Base-by-base conservation (phyloP, 1,140 invertebrate genomes). In the Aphaenogaster ashmeadi region DNA sequence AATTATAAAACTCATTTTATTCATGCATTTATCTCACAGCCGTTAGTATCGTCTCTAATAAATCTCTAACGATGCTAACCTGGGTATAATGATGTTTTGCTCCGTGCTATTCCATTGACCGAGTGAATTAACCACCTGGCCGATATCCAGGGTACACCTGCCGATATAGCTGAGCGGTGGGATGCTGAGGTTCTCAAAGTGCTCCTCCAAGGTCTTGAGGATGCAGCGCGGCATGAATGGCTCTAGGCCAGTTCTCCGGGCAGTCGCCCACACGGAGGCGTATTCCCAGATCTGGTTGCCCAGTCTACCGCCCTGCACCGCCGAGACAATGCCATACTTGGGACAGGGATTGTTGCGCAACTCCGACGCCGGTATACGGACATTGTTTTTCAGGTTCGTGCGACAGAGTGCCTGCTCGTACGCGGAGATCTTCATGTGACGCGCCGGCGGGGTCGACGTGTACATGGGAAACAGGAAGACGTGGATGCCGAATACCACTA, bases 211-310 rank as follows among this genome's bases (percentile, higher is more conserved):
- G 41, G 95, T 96, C 47, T 95, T 94, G 27, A 96, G 93, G 86
- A 97, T 96, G 87, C 96, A 96, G 77, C 95, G 93, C 38, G 96
- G 96, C 79, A 97, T 94, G 77, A 96, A 96, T 0, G 96, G 96
- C 87, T 96, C 96, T 3, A 97, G 92, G 5, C 96, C 96, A 11
- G 97, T 97, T 67, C 96, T 93, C 80, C 96, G 89, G 92, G 96
- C 90, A 95, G 93, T 94, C 0, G 96, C 97, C 96, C 96, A 97
- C 4, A 97, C 96, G 0, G 96, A 96, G 0, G 96, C 96, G 86
- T 97, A 97, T 84, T 97, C 96, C 96, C 96, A 97, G 92, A 97
- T 97, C 90, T 97, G 96, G 92, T 97, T 97, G 58, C 97, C 97
- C 72, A 97, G 89, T 77, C 96, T 93, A 33, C 96, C 96, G 86